Base-by-base conservation (phyloP, 2,113 vertebrate species). In the Meleagris gallopavo region DNA sequence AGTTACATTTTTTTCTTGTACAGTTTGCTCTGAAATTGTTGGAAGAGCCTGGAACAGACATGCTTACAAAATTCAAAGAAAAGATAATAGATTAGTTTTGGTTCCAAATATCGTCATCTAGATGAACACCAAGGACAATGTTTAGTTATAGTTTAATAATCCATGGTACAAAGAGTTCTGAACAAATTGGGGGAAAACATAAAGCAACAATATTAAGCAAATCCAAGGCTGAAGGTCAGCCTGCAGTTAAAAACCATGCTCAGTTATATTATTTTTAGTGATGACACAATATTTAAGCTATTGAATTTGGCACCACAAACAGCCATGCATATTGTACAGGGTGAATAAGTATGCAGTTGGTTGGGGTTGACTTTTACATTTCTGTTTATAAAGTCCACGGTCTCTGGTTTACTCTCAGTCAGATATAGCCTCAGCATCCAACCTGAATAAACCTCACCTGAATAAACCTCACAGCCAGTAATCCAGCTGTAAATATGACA, bases 101-200 rank as follows among this genome's bases (percentile, higher is more conserved):
- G 57, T 95, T 97, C 92, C 96, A 97, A 96, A 96, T 83, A 96
- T 43, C 55, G 50, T 86, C 84, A 89, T 84, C 55, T 75, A 83
- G 74, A 87, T 79, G 92, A 92, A 77, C 86, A 95, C 48, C 93
- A 96, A 98, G 98, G 97, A 98, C 98, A 98, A 97, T 97, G 96
- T 98, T 98, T 98, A 97, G 96, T 96, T 98, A 97, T 97, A 97
- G 98, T 98, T 98, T 98, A 99, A 98, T 98, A 98, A 98, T 98
- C 96, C 95, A 93, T 91, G 96, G 97, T 96, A 98, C 98, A 98
- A 96, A 97, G 94, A 94, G 86, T 98, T 98, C 98, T 95, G 97
- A 95, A 98, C 94, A 97, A 98, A 98, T 97, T 96, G 46, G 69
- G 86, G 81, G 95, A 85, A 97, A 98, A 98, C 96, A 97, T 96